A percentile compares a stretch with the other conserved stretches of the same genome.
Evolutionary conservation across 2,797 vertebrate genomes (phyloP).

Genomic region (Syngnathus rostellatus): DNA sequence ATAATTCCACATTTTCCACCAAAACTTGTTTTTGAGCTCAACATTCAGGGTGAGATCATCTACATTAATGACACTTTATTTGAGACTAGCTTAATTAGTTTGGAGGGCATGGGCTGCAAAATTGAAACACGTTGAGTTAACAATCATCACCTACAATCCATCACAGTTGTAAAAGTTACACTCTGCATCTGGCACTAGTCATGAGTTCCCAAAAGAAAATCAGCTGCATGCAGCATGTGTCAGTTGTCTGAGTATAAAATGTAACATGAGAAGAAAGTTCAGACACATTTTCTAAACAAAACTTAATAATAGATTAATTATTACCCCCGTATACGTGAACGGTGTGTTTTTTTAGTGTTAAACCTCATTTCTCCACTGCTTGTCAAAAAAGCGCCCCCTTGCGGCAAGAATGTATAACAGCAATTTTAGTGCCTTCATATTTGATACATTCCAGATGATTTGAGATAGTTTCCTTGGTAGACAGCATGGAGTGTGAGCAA

Average conservation of each 20-base stretch:
- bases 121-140: constrained; percentile 1
- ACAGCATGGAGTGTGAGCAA: constrained; percentile 15
- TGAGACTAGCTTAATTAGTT: constrained; percentile 26
- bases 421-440: constrained; percentile 34
- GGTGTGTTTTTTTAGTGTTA: constrained; percentile 22
- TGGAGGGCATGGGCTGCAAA: background rate
- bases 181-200: background rate
- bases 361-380: constrained; percentile 36
- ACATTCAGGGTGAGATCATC: constrained; percentile 35
- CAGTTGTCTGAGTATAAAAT: constrained; percentile 15
- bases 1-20: constrained; percentile 40
- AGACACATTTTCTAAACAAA: background rate
- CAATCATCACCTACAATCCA: constrained; percentile 3
- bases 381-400: constrained; percentile 64
- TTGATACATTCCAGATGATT: constrained; percentile 58
- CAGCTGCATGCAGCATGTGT: constrained; percentile 25
- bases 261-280: background rate
- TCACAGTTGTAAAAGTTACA: constrained; percentile 3
- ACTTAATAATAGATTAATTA: background rate
- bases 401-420: constrained; percentile 46
- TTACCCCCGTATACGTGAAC: constrained; percentile 9
- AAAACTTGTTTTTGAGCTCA: constrained; percentile 24
- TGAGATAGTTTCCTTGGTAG: constrained; percentile 65
- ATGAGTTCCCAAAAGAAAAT: constrained; percentile 3
- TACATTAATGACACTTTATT: constrained; percentile 32